Base-by-base conservation (phyloP, 2,113 vertebrate species). In the Anser cygnoides region DNA sequence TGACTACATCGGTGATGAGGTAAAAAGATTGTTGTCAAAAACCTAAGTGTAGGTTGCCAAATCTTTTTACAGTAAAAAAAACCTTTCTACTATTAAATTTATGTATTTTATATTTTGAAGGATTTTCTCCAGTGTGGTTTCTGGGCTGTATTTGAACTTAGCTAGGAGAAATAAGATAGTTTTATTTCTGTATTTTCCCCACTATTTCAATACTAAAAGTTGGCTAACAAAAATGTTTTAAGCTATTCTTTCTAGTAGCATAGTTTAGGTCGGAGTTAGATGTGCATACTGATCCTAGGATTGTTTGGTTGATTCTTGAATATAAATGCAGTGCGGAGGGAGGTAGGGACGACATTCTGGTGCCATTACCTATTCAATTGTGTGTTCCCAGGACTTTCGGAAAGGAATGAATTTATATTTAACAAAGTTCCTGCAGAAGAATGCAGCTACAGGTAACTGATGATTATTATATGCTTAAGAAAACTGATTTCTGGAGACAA, bases 331-430 rank as follows among this genome's bases (percentile, higher is more conserved):
- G 62, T 1, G 3, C 0, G 5, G 77, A 52, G 55, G 22, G 61
- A 65, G 78, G 82, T 1, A 9, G 73, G 17, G 33, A 26, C 58
- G 1, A 2, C 5, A 44, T 23, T 76, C 39, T 77, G 43, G 12
- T 87, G 37, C 58, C 58, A 11, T 83, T 29, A 58, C 82, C 20
- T 57, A 6, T 73, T 87, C 95, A 58, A 37, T 93, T 93, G 3
- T 97, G 7, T 94, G 11, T 98, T 93, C 95, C 81, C 89, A 99
- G 99, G 99, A 99, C 97, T 99, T 99, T 83, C 98, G 99, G 97
- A 99, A 99, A 98, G 99, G 99, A 98, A 99, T 99, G 99, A 99
- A 99, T 71, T 93, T 99, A 31, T 99, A 99, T 94, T 98, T 99
- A 92, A 98, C 98, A 68, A 99, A 99, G 96, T 99, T 99, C 97